phyloP scores from a whole-genome alignment of 2,888 invertebrate genomes.

The Portevinia maculata region DNA sequence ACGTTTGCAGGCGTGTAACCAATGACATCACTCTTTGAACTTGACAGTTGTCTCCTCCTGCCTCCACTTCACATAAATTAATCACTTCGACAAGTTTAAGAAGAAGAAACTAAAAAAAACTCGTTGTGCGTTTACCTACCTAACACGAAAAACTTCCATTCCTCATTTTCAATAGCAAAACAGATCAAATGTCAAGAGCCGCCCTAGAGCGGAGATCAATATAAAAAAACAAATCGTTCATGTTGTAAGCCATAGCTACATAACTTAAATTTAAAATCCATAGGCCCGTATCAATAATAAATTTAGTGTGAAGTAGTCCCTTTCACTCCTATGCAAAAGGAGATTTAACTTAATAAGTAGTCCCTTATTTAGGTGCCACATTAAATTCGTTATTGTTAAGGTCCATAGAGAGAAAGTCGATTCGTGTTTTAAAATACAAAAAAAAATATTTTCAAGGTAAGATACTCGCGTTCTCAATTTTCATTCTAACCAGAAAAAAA shows the following conservation, averaged over 20 bases:
- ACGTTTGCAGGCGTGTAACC: neutral
- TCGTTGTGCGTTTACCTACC: neutral
- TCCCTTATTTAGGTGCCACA: too few relatives aligned
- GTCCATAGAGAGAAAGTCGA: too few relatives aligned
- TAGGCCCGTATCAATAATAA: too few relatives aligned
- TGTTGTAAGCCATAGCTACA: neutral
- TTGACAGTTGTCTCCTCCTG: neutral
- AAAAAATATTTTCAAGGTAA: neutral
- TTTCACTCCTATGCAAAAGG: too few relatives aligned
- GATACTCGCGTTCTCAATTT: too few relatives aligned
- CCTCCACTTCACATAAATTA: too few relatives aligned
- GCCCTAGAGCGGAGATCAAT: neutral
- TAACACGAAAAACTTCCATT: neutral
- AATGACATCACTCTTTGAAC: conserved; percentile 7
- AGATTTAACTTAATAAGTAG: too few relatives aligned
- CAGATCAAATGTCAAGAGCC: conserved; percentile 27
- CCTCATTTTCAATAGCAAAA: conserved; percentile 1
- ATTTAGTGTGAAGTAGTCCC: too few relatives aligned
- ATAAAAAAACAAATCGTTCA: neutral
- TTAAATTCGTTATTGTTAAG: too few relatives aligned
- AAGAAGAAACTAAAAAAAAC: neutral
- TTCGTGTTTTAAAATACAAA: too few relatives aligned
- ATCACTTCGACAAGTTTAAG: too few relatives aligned
- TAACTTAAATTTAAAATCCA: too few relatives aligned
- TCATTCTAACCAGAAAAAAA: conserved; percentile 1